phyloP scores from a whole-genome alignment of 2,113 vertebrate species.

The Sapayoa aenigma region DNA sequence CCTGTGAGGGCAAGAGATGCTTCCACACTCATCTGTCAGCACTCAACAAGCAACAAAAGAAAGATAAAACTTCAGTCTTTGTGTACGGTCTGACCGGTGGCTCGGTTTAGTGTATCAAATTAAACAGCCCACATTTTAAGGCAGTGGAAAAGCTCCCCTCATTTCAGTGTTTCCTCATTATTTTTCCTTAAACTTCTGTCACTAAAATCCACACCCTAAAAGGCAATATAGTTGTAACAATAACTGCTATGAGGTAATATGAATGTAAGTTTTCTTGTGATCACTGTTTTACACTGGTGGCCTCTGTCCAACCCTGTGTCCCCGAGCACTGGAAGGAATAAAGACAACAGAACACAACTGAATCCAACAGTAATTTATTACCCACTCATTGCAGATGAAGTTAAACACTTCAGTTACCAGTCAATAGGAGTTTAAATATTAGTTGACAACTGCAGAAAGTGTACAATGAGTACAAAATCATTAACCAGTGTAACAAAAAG shows the following conservation, averaged over 20 bases:
- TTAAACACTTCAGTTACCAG: conserved; percentile 39
- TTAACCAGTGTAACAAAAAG: neutral
- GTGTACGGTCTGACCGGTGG: neutral
- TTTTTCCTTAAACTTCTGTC: neutral
- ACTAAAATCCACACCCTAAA: neutral
- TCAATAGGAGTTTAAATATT: neutral
- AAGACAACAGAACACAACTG: neutral
- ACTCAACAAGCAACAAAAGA: neutral
- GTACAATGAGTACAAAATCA: conserved; percentile 24
- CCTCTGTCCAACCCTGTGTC: neutral
- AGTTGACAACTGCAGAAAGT: conserved; percentile 39
- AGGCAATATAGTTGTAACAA: neutral
- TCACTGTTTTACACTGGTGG: neutral
- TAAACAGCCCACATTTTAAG: neutral
- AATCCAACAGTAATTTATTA: conserved; percentile 60
- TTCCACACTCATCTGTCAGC: neutral
- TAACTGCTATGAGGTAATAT: neutral
- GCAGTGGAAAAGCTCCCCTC: neutral
- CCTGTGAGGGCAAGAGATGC: neutral
- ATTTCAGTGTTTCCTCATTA: neutral
- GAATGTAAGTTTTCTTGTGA: neutral
- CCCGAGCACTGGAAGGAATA: neutral
- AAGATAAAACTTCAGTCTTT: neutral
- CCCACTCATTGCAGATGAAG: conserved; percentile 30
- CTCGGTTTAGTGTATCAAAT: neutral